Evolutionary conservation across 2,797 vertebrate species (phyloP).

Genomic region (Aselliscus stoliczkanus): DNA sequence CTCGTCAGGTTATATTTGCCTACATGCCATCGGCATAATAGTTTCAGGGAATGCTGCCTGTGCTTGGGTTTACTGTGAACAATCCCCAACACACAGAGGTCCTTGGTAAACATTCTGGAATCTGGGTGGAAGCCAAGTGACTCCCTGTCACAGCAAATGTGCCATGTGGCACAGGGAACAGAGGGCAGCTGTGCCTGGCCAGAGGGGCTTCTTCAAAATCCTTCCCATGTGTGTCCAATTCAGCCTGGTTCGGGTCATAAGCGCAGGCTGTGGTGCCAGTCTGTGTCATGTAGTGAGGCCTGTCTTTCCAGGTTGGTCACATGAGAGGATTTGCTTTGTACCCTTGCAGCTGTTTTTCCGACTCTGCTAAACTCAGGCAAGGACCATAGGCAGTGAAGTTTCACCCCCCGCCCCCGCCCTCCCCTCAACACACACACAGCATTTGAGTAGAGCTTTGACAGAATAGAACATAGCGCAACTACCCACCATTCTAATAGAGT

Average conservation of each 20-base stretch:
- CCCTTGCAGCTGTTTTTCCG: conserved; percentile 65
- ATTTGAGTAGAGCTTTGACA: not conserved
- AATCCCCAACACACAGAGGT: not conserved
- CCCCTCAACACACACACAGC: too few species aligned
- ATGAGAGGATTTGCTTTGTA: conserved; percentile 59
- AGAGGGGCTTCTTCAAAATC: not conserved
- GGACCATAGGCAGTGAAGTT: not conserved
- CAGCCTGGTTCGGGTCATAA: conserved; percentile 34
- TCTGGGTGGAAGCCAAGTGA: conserved; percentile 9
- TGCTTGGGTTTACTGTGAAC: not conserved
- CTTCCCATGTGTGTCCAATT: not conserved
- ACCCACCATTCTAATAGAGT: not conserved
- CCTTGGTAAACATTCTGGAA: conserved; percentile 35
- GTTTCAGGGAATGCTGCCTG: not conserved
- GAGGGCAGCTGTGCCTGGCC: not conserved
- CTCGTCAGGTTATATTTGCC: conserved; percentile 40
- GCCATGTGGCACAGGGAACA: not conserved
- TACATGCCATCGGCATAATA: not conserved
- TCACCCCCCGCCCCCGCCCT: too few species aligned
- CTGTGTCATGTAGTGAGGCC: conserved; percentile 50
- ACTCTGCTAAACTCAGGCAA: conserved; percentile 46
- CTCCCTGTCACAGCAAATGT: not conserved
- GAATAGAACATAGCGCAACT: not conserved
- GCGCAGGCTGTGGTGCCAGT: conserved; percentile 35
- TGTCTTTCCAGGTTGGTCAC: conserved; percentile 65